Conservation (phyloP, 2,797 vertebrate species). For the Acanthornis magna region DNA sequence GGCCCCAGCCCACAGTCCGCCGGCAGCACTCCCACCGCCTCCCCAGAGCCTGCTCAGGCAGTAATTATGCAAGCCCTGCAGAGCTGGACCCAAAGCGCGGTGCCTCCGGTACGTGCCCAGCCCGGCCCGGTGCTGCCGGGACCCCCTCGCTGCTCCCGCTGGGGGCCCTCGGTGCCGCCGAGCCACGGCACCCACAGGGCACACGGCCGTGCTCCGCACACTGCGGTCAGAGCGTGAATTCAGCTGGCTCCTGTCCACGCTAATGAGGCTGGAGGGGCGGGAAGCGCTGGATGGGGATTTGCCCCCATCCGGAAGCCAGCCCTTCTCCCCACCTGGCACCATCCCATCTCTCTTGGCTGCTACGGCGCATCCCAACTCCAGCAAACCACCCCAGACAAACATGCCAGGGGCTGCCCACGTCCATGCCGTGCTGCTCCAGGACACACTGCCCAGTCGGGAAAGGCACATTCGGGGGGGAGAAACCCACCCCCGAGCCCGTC, state of each 20-base stretch:
- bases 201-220: accelerated
- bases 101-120: not conserved
- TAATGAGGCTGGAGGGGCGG: accelerated
- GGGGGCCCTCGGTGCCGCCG: not conserved
- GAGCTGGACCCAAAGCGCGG: not conserved
- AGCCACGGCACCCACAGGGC: accelerated
- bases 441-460: not conserved
- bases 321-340: not conserved
- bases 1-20: not conserved
- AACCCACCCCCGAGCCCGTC: accelerated
- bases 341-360: not conserved
- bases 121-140: accelerated
- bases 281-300: not conserved
- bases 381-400: not conserved
- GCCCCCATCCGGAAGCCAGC: not conserved
- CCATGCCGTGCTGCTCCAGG: not conserved
- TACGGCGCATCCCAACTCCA: not conserved
- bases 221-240: not conserved
- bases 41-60: not conserved
- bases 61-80: conserved; percentile 59
- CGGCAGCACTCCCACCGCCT: not conserved
- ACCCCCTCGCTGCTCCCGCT: accelerated
- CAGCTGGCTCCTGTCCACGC: not conserved
- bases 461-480: not conserved
- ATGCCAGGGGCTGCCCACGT: not conserved